These are phyloP conservation scores for Cerastis leucographa DNA, from an alignment of 2,888 invertebrate species.

Conservation along the genomic window DNA sequence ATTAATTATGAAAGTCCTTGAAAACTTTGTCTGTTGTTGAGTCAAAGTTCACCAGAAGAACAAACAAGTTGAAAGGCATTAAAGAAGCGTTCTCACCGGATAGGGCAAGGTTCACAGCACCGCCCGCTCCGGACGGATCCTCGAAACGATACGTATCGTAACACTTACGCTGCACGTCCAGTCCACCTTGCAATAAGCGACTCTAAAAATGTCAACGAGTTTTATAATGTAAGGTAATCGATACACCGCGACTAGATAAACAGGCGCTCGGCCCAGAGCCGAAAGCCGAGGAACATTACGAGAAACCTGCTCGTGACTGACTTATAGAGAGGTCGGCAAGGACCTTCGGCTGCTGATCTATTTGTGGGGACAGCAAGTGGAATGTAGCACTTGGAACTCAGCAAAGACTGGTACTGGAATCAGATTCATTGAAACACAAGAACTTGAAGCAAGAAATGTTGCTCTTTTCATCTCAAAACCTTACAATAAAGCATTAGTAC, in stretches of 20 bases:
- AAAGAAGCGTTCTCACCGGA: neutral
- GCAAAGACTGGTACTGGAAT: neutral
- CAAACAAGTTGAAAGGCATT: neutral
- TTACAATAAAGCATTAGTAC: neutral
- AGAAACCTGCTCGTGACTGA: constrained; percentile 58
- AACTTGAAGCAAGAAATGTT: neutral
- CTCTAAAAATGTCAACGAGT: constrained; percentile 69
- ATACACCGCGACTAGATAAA: constrained; percentile 61
- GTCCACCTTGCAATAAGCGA: constrained; percentile 63
- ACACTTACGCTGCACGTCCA: constrained; percentile 26
- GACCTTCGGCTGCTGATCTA: constrained; percentile 24
- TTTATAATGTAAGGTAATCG: constrained; percentile 68
- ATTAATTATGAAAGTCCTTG: constrained; percentile 12
- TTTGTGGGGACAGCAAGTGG: neutral
- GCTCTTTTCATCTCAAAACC: neutral
- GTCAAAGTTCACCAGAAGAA: constrained; percentile 1
- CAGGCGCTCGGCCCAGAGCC: constrained; percentile 43
- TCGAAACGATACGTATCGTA: constrained; percentile 38
- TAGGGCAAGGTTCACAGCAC: constrained; percentile 30
- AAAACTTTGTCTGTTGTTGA: neutral
- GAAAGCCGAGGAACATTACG: constrained; percentile 41
- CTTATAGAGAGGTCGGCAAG: constrained; percentile 24
- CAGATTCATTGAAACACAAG: neutral
- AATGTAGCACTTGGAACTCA: constrained; percentile 1
- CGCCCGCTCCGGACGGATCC: constrained; percentile 2